Base-by-base conservation (phyloP, 2,888 invertebrate genomes). In the Pollenia labialis region DNA sequence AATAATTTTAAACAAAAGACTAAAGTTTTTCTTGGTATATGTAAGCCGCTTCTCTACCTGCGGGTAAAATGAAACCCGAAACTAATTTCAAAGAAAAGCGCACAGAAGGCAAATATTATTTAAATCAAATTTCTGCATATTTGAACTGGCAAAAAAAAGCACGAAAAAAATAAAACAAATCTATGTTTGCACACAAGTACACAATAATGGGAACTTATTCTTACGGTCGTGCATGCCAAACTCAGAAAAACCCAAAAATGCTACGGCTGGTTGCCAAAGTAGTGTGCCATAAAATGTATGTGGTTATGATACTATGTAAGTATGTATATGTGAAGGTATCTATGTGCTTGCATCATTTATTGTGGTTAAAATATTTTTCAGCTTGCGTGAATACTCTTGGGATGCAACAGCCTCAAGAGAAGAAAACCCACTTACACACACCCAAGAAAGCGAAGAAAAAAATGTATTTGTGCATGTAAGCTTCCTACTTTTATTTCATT, bases 121-220 rank as follows among this genome's bases (percentile, higher is more conserved):
- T 92, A 92, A 92, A 92, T 92, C 91, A 91, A 91, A 92, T 92
- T 92, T 92, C 90, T 91, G 90, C 91, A 91, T 89, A 90, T 66
- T 90, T 77, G 81, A 85, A 64, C 68, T 7, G 23, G 23, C 32
- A 71, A 68, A 18, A 46, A n/a, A 52, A 62, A 44, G 32, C 44
- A 69, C 9, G n/a, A 48, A 4, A 60, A 0, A 9, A 48, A 48
- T 23, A 74, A 14, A 16, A 64, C 40, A 52, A 48, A 50, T 60
- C 10, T 11, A 14, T 54, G 12, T 52, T 2, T 48, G 44, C 60
- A 44, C 32, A 74, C 42, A 48, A 16, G 10, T 23, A 66, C 46
- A 40, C 44, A 40, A 32, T 56, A 56, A 82, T 42, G 62, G 68
- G 80, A 82, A 60, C 68, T 66, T 83, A 54, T 76, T 71, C 46